phyloP scores from a whole-genome alignment of 1,140 invertebrate genomes.

The Palaemon carinicauda region DNA sequence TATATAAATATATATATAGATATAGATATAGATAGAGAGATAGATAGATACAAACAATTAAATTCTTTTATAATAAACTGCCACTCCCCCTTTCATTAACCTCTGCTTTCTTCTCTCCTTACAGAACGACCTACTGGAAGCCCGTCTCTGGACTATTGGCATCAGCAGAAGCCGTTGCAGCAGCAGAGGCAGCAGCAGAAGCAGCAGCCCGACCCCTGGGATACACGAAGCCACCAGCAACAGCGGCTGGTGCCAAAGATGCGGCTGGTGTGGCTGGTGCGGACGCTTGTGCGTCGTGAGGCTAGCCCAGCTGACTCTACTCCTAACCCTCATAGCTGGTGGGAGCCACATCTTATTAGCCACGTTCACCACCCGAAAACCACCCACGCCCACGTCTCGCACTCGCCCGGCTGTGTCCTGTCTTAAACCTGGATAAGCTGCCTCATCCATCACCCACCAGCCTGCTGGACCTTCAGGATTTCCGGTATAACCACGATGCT shows the following conservation, averaged over 20 bases:
- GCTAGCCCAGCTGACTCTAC: slow-evolving; percentile 22
- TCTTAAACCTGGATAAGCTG: not conserved
- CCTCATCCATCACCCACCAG: not conserved
- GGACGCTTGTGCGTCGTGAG: slow-evolving; percentile 27
- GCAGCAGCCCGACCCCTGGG: slow-evolving; percentile 21
- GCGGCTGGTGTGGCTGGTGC: not conserved
- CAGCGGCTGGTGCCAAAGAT: not conserved
- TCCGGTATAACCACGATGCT: slow-evolving; percentile 37
- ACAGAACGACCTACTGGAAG: slow-evolving; percentile 33
- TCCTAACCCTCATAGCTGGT: not conserved
- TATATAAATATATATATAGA: not conserved
- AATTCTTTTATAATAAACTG: too few relatives aligned
- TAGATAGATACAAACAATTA: too few relatives aligned
- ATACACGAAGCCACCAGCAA: not conserved
- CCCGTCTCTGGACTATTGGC: not conserved
- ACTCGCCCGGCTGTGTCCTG: slow-evolving; percentile 6
- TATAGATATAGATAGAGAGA: not conserved
- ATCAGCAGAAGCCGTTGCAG: not conserved
- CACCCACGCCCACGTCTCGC: not conserved
- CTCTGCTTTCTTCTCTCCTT: not conserved
- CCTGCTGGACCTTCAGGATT: slow-evolving; percentile 49
- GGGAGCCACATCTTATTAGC: slow-evolving; percentile 12
- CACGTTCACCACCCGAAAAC: not conserved
- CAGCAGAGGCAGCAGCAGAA: slow-evolving; percentile 28
- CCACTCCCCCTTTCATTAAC: not conserved